Conservation (phyloP, 2,113 vertebrate species). For the Seriola quinqueradiata region DNA sequence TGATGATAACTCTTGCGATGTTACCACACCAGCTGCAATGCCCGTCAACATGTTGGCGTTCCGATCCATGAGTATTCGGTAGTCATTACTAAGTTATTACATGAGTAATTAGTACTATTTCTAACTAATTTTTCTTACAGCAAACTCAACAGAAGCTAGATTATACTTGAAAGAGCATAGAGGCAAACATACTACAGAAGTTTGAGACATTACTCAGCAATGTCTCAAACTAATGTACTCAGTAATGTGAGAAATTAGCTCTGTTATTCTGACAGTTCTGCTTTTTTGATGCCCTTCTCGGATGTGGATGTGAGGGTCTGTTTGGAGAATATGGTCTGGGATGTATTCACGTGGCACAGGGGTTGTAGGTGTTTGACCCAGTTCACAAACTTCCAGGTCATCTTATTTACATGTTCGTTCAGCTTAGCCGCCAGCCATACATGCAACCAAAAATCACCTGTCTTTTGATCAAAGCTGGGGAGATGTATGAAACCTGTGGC, state of each 20-base stretch:
- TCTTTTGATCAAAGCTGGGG: background rate
- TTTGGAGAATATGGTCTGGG: background rate
- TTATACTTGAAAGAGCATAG: too few species aligned
- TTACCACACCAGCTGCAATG: too few species aligned
- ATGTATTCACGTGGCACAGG: background rate
- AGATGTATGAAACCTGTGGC: too few species aligned
- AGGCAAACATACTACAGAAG: background rate
- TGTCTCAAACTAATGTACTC: too few species aligned
- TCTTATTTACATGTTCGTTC: background rate
- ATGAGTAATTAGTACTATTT: background rate
- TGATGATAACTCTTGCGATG: background rate
- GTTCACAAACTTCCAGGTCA: background rate
- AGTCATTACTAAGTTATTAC: too few species aligned
- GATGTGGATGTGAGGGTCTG: background rate
- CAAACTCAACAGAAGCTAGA: background rate
- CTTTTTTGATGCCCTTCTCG: slow-evolving; percentile 1
- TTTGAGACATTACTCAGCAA: background rate
- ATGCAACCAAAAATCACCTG: background rate
- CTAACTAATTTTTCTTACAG: background rate
- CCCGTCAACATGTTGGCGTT: too few species aligned
- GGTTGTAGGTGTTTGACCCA: background rate
- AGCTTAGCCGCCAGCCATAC: background rate
- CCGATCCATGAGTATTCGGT: too few species aligned
- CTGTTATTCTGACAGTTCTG: background rate
- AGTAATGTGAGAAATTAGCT: background rate